phyloP scores from a whole-genome alignment of 2,797 vertebrate species.

The Coracias cyanogaster region DNA sequence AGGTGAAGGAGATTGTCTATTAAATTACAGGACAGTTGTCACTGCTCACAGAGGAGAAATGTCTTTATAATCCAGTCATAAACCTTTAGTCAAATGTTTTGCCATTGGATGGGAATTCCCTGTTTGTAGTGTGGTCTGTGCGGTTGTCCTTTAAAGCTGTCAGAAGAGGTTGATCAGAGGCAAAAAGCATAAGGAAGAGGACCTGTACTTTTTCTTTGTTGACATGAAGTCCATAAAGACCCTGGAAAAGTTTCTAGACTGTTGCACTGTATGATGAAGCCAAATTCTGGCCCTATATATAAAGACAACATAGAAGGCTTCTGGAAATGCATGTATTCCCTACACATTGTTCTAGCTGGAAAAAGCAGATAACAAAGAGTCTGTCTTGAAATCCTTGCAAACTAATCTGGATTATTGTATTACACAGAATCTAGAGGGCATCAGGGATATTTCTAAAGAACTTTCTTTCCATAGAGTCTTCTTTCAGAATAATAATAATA shows the following conservation, averaged over 20 bases:
- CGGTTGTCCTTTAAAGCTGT: neutral
- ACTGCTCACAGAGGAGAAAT: neutral
- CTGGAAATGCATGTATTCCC: neutral
- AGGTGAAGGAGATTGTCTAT: neutral
- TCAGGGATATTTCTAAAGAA: neutral
- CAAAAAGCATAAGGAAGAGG: neutral
- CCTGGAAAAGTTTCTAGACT: neutral
- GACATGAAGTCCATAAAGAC: neutral
- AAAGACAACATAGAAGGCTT: neutral
- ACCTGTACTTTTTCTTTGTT: neutral
- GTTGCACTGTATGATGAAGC: neutral
- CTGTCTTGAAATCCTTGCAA: neutral
- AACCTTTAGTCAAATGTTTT: neutral
- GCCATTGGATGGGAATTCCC: accelerated
- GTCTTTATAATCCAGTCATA: neutral
- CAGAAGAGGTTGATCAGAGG: neutral
- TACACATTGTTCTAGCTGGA: neutral
- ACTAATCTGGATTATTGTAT: neutral
- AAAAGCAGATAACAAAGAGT: neutral
- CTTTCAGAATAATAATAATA: neutral
- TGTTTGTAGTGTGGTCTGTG: neutral
- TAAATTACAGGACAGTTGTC: neutral
- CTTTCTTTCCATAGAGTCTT: neutral
- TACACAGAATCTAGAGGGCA: neutral
- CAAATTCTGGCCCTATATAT: neutral